A percentile compares a stretch with the other conserved stretches of the same genome.
Evolutionary conservation across 1,140 invertebrate genomes (phyloP).

Genomic region (Lucilia sericata): DNA sequence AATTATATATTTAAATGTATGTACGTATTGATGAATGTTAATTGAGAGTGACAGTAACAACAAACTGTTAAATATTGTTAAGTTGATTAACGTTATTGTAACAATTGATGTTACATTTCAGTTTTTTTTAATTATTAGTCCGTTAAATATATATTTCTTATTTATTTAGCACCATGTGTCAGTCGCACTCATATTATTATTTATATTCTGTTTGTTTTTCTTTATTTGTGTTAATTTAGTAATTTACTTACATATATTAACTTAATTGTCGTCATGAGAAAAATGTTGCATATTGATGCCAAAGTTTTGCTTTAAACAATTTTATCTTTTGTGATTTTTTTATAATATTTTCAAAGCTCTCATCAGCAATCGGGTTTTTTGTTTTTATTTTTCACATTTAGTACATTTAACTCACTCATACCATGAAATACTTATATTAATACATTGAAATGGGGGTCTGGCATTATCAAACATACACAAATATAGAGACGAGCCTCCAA

Average conservation of each 20-base stretch:
- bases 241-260: not conserved
- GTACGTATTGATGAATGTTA: too few relatives aligned
- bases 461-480: constrained; percentile 13
- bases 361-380: not conserved
- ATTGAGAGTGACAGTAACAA: not conserved
- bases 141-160: not conserved
- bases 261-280: not conserved
- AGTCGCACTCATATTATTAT: not conserved
- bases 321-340: not conserved
- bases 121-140: not conserved
- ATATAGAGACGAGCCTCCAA: constrained; percentile 49
- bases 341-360: not conserved
- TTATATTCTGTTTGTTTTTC: not conserved
- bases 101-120: constrained; percentile 25
- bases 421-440: not conserved
- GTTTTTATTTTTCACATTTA: not conserved
- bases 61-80: constrained; percentile 26
- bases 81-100: constrained; percentile 32
- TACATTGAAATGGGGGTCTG: not conserved
- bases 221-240: not conserved
- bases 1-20: too few relatives aligned
- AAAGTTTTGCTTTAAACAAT: not conserved
- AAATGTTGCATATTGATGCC: constrained; percentile 8
- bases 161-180: not conserved
- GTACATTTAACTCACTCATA: not conserved